Percentiles rank a stretch among this genome's conserved stretches.
These are phyloP conservation scores for Drosophila hydei DNA, from an alignment of 1,140 invertebrate genomes.

Conservation along the genomic window DNA sequence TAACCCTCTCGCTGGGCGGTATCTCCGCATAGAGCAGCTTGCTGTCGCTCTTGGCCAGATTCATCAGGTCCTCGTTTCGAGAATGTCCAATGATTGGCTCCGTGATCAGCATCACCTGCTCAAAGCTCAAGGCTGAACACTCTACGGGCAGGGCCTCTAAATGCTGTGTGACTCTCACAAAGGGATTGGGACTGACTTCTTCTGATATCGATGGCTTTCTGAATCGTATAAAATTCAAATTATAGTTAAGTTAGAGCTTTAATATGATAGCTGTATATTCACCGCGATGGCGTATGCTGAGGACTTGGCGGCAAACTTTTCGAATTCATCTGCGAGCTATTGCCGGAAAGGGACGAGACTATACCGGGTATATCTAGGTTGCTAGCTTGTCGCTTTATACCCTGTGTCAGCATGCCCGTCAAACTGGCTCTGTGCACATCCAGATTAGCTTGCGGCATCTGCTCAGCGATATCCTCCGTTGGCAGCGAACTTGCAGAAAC, in stretches of 20 bases:
- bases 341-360: constrained; percentile 75
- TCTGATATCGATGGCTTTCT: constrained; percentile 77
- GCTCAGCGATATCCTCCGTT: constrained; percentile 36
- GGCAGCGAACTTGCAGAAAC: background rate
- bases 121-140: constrained; percentile 53
- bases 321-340: constrained; percentile 51
- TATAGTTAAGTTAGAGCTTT: background rate
- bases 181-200: constrained; percentile 61
- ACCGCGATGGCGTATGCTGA: constrained; percentile 86
- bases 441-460: constrained; percentile 31
- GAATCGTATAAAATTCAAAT: background rate
- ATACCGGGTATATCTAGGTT: constrained; percentile 85
- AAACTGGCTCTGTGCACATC: constrained; percentile 78
- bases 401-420: constrained; percentile 77
- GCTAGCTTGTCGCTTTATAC: constrained; percentile 85
- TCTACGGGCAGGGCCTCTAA: constrained; percentile 71
- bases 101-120: constrained; percentile 70
- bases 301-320: constrained; percentile 90
- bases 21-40: constrained; percentile 88
- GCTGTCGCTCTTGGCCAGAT: constrained; percentile 90
- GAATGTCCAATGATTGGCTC: constrained; percentile 69
- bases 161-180: constrained; percentile 69
- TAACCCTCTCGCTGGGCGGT: constrained; percentile 86
- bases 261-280: background rate
- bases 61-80: constrained; percentile 88